Evolutionary conservation across 2,888 invertebrate species (phyloP).

Genomic region (Noctua pronuba): DNA sequence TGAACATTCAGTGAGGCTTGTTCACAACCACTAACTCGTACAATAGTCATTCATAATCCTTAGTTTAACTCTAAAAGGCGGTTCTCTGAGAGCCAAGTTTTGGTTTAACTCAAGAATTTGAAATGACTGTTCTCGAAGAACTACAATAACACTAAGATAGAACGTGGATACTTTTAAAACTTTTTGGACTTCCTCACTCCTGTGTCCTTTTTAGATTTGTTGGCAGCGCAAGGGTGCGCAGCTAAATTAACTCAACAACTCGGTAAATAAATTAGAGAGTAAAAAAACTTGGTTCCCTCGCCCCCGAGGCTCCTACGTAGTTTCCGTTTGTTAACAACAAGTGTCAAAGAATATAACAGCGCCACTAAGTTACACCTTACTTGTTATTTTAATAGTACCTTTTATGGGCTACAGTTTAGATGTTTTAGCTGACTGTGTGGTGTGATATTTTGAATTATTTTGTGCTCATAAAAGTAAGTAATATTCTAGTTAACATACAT

Average conservation of each 20-base stretch:
- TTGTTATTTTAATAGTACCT: slow-evolving; percentile 24
- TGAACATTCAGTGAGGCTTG: slow-evolving; percentile 15
- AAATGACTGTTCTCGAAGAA: slow-evolving; percentile 46
- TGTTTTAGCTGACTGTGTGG: background rate
- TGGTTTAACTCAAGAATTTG: slow-evolving; percentile 45
- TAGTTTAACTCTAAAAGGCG: slow-evolving; percentile 14
- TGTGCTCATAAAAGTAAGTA: background rate
- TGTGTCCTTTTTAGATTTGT: slow-evolving; percentile 57
- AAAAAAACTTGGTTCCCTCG: slow-evolving; percentile 65
- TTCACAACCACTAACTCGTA: slow-evolving; percentile 9
- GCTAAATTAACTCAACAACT: slow-evolving; percentile 74
- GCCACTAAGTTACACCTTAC: slow-evolving; percentile 25
- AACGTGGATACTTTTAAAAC: slow-evolving; percentile 51
- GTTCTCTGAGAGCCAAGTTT: slow-evolving; percentile 30
- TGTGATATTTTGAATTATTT: background rate
- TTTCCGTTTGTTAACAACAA: slow-evolving; percentile 62
- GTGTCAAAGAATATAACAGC: slow-evolving; percentile 44
- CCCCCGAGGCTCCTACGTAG: slow-evolving; percentile 49
- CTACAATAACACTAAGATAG: slow-evolving; percentile 51
- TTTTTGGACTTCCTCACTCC: slow-evolving; percentile 43
- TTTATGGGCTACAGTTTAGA: slow-evolving; percentile 4
- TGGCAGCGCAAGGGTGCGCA: slow-evolving; percentile 48
- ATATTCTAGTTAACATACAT: background rate
- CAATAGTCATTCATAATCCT: slow-evolving; percentile 12
- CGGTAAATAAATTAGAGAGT: slow-evolving; percentile 70